Evolutionary conservation across 2,797 vertebrate species (phyloP).

Genomic region (Lemur catta): DNA sequence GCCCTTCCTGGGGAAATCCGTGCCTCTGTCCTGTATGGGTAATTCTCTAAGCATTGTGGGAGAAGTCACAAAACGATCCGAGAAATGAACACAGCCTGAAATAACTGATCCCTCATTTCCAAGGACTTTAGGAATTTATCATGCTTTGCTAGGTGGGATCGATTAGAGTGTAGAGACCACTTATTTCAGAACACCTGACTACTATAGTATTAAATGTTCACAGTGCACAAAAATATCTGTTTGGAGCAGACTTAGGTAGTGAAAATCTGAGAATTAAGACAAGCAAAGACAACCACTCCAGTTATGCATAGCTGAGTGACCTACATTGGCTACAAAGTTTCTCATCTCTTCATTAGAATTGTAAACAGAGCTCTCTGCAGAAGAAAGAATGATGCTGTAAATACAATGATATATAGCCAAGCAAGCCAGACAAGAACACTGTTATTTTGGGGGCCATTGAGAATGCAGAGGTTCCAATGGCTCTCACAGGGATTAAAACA

Average conservation of each 20-base stretch:
- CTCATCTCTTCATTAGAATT: not conserved
- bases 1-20: too few species aligned
- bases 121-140: not conserved
- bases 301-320: not conserved
- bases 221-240: not conserved
- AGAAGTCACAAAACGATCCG: not conserved
- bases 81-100: constrained; percentile 2
- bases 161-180: not conserved
- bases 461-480: constrained; percentile 5
- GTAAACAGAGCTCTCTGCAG: constrained; percentile 38
- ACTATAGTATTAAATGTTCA: not conserved
- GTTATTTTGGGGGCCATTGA: not conserved
- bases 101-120: not conserved
- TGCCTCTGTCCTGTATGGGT: not conserved
- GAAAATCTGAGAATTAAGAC: constrained; percentile 34
- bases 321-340: not conserved
- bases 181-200: not conserved
- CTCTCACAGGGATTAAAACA: not conserved
- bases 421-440: constrained; percentile 17
- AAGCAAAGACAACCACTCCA: not conserved
- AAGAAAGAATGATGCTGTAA: constrained; percentile 30
- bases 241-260: not conserved
- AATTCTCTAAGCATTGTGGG: not conserved
- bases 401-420: not conserved
- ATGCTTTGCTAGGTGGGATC: not conserved